Evolutionary conservation across 2,797 vertebrate species (phyloP).

Genomic region (Molothrus ater): DNA sequence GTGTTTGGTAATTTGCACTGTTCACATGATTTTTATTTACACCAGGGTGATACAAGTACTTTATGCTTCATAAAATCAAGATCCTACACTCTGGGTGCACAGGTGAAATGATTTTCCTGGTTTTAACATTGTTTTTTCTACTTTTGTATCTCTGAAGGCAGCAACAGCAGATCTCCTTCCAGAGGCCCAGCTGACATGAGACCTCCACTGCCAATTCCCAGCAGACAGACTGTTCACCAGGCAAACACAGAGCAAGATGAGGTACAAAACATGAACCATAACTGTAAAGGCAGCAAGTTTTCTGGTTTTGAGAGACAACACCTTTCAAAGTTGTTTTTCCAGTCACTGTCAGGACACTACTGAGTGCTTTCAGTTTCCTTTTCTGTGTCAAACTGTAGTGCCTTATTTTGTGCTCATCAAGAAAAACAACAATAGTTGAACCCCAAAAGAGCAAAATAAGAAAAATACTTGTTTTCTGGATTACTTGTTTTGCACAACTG

Average conservation of each 20-base stretch:
- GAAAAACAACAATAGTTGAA: background rate
- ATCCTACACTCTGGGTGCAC: background rate
- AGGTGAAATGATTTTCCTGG: background rate
- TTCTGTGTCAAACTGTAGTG: background rate
- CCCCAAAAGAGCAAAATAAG: background rate
- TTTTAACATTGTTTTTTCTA: background rate
- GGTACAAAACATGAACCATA: conserved; percentile 31
- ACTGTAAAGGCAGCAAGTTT: background rate
- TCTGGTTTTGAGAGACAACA: background rate
- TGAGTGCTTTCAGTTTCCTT: conserved; percentile 38
- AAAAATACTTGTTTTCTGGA: background rate
- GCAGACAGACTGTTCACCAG: conserved; percentile 40
- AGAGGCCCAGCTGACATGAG: conserved; percentile 68
- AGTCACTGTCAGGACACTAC: background rate
- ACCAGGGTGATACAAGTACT: background rate
- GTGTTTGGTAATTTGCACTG: background rate
- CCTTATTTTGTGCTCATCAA: background rate
- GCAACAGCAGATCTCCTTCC: conserved; percentile 65
- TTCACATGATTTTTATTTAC: background rate
- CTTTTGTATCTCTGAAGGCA: conserved; percentile 43
- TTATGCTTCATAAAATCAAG: background rate
- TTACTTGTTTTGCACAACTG: background rate
- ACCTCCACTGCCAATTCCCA: conserved; percentile 63
- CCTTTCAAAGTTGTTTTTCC: conserved; percentile 10
- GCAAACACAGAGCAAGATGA: conserved; percentile 46